These are phyloP conservation scores for Pegoplata infirma DNA, from an alignment of 2,888 invertebrate genomes.

Conservation along the genomic window DNA sequence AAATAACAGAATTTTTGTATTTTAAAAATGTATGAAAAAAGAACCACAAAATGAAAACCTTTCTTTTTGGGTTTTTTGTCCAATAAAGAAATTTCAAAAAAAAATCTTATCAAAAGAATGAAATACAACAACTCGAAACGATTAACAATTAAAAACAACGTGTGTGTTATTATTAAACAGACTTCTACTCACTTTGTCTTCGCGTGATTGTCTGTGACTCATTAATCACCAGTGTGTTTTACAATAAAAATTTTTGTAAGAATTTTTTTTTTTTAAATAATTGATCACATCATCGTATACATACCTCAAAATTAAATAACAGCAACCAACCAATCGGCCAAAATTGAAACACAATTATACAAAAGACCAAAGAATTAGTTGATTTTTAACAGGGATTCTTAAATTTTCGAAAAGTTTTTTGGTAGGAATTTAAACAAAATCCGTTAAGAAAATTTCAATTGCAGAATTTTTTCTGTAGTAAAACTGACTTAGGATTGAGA, in stretches of 20 bases:
- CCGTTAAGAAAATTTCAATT: too few relatives aligned
- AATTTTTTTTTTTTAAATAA: slow-evolving; percentile 8
- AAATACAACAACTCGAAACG: too few relatives aligned
- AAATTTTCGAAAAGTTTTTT: neutral
- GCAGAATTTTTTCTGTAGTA: too few relatives aligned
- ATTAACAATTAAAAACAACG: slow-evolving; percentile 23
- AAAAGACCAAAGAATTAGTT: neutral
- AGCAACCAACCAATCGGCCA: neutral
- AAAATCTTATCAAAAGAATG: neutral
- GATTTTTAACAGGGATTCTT: neutral
- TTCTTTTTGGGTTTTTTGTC: too few relatives aligned
- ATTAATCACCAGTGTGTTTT: slow-evolving; percentile 47
- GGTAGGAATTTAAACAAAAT: too few relatives aligned
- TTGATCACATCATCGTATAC: slow-evolving; percentile 33
- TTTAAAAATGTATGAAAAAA: neutral
- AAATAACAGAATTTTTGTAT: slow-evolving; percentile 4
- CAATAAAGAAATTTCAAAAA: neutral
- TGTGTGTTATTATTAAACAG: slow-evolving; percentile 39
- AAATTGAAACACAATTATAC: neutral
- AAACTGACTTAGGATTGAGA: too few relatives aligned
- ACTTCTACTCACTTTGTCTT: neutral
- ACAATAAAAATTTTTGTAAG: neutral
- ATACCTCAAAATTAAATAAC: neutral
- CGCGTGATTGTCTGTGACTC: slow-evolving; percentile 49
- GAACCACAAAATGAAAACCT: neutral